These are phyloP conservation scores for Amniataba percoides DNA, from an alignment of 2,797 vertebrate genomes.

Conservation along the genomic window DNA sequence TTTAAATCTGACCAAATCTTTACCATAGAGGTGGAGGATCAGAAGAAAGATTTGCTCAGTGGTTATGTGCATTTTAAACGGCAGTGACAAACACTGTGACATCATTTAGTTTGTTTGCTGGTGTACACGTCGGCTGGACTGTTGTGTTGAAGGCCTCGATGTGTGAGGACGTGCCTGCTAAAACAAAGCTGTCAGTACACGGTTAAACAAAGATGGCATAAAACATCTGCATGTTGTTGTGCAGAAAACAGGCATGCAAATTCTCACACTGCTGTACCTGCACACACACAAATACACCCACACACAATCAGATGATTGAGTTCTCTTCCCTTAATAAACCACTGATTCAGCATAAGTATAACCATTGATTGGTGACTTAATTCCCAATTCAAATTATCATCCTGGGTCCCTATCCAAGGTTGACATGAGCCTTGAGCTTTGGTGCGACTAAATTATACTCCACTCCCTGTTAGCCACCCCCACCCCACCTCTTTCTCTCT, in stretches of 20 bases:
- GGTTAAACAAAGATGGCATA: conserved; percentile 30
- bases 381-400: conserved; percentile 87
- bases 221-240: conserved; percentile 43
- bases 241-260: conserved; percentile 11
- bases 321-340: conserved; percentile 78
- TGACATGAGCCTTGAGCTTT: conserved; percentile 86
- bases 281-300: conserved; percentile 43
- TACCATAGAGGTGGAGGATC: not conserved
- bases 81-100: not conserved
- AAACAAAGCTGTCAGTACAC: conserved; percentile 33
- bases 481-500: conserved; percentile 31
- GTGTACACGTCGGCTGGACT: no score
- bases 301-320: conserved; percentile 74
- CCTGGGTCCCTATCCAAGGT: conserved; percentile 82
- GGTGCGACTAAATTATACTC: conserved; percentile 82
- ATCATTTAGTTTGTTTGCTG: not conserved
- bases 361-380: conserved; percentile 86
- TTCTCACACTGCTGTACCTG: conserved; percentile 46
- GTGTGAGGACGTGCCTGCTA: conserved; percentile 23
- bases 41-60: not conserved
- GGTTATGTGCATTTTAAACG: not conserved
- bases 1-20: not conserved
- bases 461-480: conserved; percentile 65
- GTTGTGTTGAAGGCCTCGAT: no score
- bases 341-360: conserved; percentile 83